These are phyloP conservation scores for Thaumatotibia leucotreta DNA, from an alignment of 1,140 invertebrate species.

Conservation along the genomic window DNA sequence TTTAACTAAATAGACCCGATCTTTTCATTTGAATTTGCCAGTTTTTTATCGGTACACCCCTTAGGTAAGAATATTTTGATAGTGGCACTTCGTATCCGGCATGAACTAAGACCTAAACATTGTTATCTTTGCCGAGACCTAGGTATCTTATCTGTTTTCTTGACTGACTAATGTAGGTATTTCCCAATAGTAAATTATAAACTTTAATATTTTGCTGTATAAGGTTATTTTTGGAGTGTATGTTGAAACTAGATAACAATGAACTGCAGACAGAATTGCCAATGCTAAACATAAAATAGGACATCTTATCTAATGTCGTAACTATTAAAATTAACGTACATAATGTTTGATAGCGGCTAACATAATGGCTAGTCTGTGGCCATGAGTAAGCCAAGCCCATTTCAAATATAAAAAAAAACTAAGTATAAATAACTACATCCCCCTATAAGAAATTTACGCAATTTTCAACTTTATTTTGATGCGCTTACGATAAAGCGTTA, in stretches of 20 bases:
- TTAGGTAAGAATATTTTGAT: not conserved
- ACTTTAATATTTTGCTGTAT: not conserved
- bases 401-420: no score
- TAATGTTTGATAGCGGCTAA: not conserved
- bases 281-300: not conserved
- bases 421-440: no score
- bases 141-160: not conserved
- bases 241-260: not conserved
- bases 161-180: not conserved
- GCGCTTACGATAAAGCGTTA: not conserved
- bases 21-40: no score
- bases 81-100: not conserved
- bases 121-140: not conserved
- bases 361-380: no score
- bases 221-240: not conserved
- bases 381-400: no score
- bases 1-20: no score
- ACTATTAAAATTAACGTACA: not conserved
- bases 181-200: not conserved
- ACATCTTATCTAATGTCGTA: not conserved
- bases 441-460: no score
- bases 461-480: not conserved
- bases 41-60: no score
- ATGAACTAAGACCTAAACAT: not conserved
- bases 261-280: not conserved